A percentile compares a stretch with the other conserved stretches of the same genome.
These are phyloP conservation scores for Phyllotreta cruciferae DNA, from an alignment of 2,888 invertebrate species.

Conservation along the genomic window DNA sequence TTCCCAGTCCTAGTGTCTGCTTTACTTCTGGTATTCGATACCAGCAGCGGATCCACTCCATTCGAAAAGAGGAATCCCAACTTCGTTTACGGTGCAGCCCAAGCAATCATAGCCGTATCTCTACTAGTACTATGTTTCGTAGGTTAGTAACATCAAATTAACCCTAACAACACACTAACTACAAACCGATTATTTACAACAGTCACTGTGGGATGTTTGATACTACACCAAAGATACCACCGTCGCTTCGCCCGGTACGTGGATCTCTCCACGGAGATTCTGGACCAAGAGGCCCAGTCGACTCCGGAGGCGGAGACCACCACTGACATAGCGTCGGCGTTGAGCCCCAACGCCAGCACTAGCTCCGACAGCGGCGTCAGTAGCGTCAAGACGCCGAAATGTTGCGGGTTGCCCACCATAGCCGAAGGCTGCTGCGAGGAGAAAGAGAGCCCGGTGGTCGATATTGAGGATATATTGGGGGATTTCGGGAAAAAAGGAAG, in stretches of 20 bases:
- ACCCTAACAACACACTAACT: constrained; percentile 33
- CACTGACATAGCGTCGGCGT: constrained; percentile 29
- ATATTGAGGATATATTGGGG: constrained; percentile 69
- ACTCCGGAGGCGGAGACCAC: constrained; percentile 47
- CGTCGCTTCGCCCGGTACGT: constrained; percentile 73
- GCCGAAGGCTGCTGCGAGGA: constrained; percentile 62
- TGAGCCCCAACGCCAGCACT: constrained; percentile 39
- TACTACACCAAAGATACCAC: constrained; percentile 82
- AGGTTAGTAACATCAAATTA: constrained; percentile 63
- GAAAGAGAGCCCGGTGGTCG: constrained; percentile 60
- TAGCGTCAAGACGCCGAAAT: constrained; percentile 39
- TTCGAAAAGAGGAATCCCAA: constrained; percentile 74
- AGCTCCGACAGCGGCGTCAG: constrained; percentile 41
- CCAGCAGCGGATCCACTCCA: constrained; percentile 58
- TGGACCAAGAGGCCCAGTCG: constrained; percentile 45
- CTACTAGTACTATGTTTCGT: constrained; percentile 80
- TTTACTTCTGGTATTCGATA: constrained; percentile 67
- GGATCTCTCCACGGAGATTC: constrained; percentile 67
- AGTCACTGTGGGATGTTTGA: constrained; percentile 83
- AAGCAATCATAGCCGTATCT: constrained; percentile 79
- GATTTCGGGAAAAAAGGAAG: constrained; percentile 24
- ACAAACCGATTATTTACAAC: constrained; percentile 29
- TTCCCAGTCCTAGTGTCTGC: constrained; percentile 72
- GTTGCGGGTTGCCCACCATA: constrained; percentile 55
- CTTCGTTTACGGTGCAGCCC: constrained; percentile 78